Conservation (phyloP, 2,888 invertebrate species). For the Heteropelma amictum region DNA sequence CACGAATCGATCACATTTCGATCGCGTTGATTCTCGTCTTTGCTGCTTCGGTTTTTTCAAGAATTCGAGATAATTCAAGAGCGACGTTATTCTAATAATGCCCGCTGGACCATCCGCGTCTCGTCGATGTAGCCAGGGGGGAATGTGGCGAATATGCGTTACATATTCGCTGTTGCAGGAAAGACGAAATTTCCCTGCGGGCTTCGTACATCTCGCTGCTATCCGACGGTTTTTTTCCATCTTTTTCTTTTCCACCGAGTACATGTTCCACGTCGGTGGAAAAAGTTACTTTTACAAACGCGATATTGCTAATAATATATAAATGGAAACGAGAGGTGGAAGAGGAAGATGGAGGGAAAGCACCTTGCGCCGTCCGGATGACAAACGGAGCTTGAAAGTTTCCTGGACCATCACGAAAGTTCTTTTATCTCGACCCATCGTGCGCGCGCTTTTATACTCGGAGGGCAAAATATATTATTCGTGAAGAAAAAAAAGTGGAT, state of each 20-base stretch:
- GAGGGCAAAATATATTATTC: not conserved
- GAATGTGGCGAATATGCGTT: too few relatives aligned
- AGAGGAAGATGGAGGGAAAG: not conserved
- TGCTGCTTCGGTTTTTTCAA: too few relatives aligned
- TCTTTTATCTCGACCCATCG: conserved; percentile 15
- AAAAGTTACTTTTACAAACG: conserved; percentile 39
- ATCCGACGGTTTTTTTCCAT: not conserved
- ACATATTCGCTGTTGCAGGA: conserved; percentile 63
- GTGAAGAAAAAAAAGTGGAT: not conserved
- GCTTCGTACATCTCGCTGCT: conserved; percentile 63
- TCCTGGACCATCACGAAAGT: conserved; percentile 9
- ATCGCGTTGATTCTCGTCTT: too few relatives aligned
- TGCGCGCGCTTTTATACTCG: too few relatives aligned
- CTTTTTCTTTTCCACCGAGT: conserved; percentile 23
- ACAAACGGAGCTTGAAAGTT: conserved; percentile 13
- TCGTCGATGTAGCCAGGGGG: conserved; percentile 54
- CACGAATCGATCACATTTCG: too few relatives aligned
- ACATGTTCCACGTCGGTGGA: conserved; percentile 39
- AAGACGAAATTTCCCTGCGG: conserved; percentile 70
- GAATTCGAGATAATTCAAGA: too few relatives aligned
- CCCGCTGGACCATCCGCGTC: conserved; percentile 50
- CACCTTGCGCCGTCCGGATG: not conserved
- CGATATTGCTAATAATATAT: conserved; percentile 9
- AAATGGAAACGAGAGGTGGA: not conserved
- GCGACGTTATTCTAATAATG: too few relatives aligned